Percentiles rank a stretch among this genome's conserved stretches.
Evolutionary conservation across 2,797 vertebrate species (phyloP).

Genomic region (Allobates femoralis): DNA sequence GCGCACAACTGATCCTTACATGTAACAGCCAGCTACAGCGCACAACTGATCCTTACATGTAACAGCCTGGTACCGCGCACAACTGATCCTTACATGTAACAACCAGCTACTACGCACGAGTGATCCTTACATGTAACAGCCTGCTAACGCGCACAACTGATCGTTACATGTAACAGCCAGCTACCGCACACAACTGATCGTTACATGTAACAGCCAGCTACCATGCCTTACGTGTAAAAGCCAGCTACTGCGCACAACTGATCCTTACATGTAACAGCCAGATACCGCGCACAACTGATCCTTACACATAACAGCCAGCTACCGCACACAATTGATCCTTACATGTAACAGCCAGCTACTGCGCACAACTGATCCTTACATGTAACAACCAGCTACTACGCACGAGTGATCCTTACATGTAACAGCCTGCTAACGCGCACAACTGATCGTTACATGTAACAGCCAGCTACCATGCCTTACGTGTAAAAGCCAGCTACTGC

Average conservation of each 20-base stretch:
- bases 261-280: slow-evolving; percentile 50
- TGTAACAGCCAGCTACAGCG: slow-evolving; percentile 49
- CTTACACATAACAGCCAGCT: slow-evolving; percentile 49
- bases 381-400: slow-evolving; percentile 48
- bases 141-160: too few species aligned
- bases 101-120: slow-evolving; percentile 44
- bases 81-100: too few species aligned
- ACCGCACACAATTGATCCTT: too few species aligned
- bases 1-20: too few species aligned
- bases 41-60: too few species aligned
- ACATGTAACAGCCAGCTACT: slow-evolving; percentile 49
- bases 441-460: too few species aligned
- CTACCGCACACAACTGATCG: too few species aligned
- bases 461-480: slow-evolving; percentile 44
- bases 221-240: slow-evolving; percentile 45
- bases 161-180: slow-evolving; percentile 49
- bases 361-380: too few species aligned
- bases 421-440: slow-evolving; percentile 51
- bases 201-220: slow-evolving; percentile 50
- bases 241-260: slow-evolving; percentile 48
- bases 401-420: too few species aligned
- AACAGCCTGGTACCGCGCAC: slow-evolving; percentile 50
- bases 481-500: slow-evolving; percentile 49
- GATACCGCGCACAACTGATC: too few species aligned
- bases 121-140: slow-evolving; percentile 49